phyloP scores from a whole-genome alignment of 2,113 vertebrate species.

The Rhea pennata region DNA sequence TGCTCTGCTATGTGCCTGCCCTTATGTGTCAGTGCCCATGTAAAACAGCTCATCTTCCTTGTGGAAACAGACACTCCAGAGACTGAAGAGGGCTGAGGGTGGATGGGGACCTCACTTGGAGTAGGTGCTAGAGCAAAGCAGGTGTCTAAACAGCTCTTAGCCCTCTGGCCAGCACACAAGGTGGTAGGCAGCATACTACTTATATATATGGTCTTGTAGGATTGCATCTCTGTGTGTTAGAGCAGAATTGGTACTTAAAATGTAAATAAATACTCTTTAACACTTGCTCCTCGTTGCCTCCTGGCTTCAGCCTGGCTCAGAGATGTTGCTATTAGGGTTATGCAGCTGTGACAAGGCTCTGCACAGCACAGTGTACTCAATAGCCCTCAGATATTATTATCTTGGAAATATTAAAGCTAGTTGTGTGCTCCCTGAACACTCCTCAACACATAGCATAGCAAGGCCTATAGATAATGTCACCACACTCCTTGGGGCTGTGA shows the following conservation, averaged over 20 bases:
- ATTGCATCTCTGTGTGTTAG: not conserved
- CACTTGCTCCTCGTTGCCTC: not conserved
- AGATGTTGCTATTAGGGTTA: not conserved
- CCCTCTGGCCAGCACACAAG: not conserved
- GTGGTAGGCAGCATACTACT: no score
- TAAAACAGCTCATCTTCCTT: not conserved
- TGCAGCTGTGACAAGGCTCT: not conserved
- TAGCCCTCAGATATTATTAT: not conserved
- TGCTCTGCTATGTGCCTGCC: not conserved
- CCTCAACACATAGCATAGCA: not conserved
- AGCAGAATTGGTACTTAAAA: not conserved
- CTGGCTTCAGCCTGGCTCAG: not conserved
- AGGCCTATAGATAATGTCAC: rapidly evolving
- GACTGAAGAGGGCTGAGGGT: not conserved
- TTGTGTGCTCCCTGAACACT: not conserved
- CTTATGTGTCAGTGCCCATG: not conserved
- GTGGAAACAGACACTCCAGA: not conserved
- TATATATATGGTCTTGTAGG: rapidly evolving
- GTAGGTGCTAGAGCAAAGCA: not conserved
- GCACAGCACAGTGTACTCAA: rapidly evolving
- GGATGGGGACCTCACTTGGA: not conserved
- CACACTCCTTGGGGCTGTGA: not conserved
- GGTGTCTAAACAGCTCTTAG: not conserved
- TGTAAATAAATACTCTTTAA: not conserved
- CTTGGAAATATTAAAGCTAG: not conserved